Evolutionary conservation across 2,888 invertebrate species (phyloP).

Genomic region (Coenonympha glycerion): DNA sequence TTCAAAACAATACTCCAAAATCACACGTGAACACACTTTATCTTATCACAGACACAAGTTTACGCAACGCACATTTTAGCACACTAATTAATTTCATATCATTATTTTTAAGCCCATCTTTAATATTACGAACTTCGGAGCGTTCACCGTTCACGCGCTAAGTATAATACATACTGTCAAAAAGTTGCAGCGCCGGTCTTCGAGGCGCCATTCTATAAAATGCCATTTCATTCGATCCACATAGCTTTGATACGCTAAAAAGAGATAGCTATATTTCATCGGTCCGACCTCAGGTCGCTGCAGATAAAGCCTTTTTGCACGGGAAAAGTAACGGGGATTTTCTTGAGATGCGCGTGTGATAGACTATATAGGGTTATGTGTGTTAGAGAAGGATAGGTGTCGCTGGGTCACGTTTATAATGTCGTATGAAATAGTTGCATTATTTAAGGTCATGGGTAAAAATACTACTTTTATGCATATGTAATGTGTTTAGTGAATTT

Average conservation of each 20-base stretch:
- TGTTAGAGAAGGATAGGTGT: slow-evolving; percentile 44
- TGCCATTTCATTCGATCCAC: slow-evolving; percentile 31
- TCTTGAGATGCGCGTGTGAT: slow-evolving; percentile 71
- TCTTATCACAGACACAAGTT: slow-evolving; percentile 4
- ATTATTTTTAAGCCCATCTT: slow-evolving; percentile 46
- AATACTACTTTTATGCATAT: slow-evolving; percentile 10
- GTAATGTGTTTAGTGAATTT: not conserved
- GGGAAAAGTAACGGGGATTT: slow-evolving; percentile 75
- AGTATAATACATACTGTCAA: slow-evolving; percentile 69
- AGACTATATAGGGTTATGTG: slow-evolving; percentile 42
- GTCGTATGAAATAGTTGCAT: slow-evolving; percentile 38
- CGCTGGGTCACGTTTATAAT: slow-evolving; percentile 55
- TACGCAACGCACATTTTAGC: slow-evolving; percentile 35
- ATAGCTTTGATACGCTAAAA: slow-evolving; percentile 26
- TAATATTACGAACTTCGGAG: slow-evolving; percentile 36
- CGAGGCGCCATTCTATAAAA: slow-evolving; percentile 42
- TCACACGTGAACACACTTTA: slow-evolving; percentile 20
- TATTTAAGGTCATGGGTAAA: slow-evolving; percentile 38
- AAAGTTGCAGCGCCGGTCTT: slow-evolving; percentile 71
- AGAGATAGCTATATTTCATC: slow-evolving; percentile 34
- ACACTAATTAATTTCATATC: slow-evolving; percentile 37
- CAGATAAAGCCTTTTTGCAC: slow-evolving; percentile 74
- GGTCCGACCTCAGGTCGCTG: slow-evolving; percentile 33
- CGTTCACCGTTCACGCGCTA: slow-evolving; percentile 42
- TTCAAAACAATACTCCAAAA: slow-evolving; percentile 25